Conservation (phyloP, 1,140 invertebrate species). For the Drosophila sturtevanti region DNA sequence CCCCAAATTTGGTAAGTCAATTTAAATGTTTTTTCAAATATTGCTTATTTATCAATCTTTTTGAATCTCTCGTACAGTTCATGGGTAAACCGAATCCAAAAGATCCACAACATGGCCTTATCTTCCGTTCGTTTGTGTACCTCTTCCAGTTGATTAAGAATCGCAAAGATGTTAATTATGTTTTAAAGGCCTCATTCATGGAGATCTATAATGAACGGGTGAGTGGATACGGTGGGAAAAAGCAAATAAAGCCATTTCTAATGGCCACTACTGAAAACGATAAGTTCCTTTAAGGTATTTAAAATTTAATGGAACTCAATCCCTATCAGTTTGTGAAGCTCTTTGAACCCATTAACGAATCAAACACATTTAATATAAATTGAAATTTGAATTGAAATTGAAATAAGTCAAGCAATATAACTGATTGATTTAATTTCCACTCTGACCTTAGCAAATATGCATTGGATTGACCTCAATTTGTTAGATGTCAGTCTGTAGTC, state of each 20-base stretch:
- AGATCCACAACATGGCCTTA: constrained; percentile 89
- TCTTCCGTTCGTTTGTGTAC: constrained; percentile 95
- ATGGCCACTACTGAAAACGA: too few relatives aligned
- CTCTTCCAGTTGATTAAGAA: constrained; percentile 92
- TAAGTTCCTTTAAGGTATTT: too few relatives aligned
- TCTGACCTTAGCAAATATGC: constrained; percentile 38
- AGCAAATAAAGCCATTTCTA: background rate
- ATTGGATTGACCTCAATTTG: constrained; percentile 64
- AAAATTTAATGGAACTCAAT: background rate
- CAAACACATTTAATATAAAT: constrained; percentile 2
- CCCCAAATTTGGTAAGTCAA: constrained; percentile 89
- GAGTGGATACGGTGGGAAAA: constrained; percentile 19
- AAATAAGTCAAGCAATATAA: constrained; percentile 44
- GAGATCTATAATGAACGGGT: constrained; percentile 99
- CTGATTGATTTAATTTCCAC: constrained; percentile 37
- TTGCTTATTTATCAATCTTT: too few relatives aligned
- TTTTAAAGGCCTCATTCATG: constrained; percentile 96
- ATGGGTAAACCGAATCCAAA: constrained; percentile 71
- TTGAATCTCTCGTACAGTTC: constrained; percentile 45
- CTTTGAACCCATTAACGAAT: background rate
- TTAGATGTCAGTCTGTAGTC: constrained; percentile 51
- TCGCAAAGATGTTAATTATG: constrained; percentile 90
- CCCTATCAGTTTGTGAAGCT: background rate
- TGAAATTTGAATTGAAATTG: constrained; percentile 40
- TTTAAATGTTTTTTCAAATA: constrained; percentile 24